phyloP scores from a whole-genome alignment of 2,113 vertebrate species.

The Varanus komodoensis region DNA sequence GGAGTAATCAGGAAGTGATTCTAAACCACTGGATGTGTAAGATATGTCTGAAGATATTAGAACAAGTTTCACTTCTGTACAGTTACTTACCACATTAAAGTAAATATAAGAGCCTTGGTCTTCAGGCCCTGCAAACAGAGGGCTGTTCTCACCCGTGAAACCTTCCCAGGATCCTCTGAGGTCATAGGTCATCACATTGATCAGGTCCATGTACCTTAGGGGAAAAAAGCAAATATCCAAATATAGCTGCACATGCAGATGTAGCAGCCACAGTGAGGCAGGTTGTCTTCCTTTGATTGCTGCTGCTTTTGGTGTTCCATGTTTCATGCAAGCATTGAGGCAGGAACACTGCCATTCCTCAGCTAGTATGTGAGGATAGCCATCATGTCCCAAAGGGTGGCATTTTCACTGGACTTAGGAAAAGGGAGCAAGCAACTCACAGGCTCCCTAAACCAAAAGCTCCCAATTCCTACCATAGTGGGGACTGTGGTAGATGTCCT shows the following conservation, averaged over 20 bases:
- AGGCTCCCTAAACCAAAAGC: neutral
- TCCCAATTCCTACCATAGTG: neutral
- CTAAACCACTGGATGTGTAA: neutral
- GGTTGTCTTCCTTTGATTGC: neutral
- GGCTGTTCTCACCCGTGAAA: slow-evolving; percentile 75
- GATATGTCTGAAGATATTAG: neutral
- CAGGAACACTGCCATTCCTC: neutral
- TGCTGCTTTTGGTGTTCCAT: neutral
- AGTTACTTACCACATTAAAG: slow-evolving; percentile 66
- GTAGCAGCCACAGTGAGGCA: neutral
- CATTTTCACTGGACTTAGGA: neutral
- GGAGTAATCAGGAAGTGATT: neutral
- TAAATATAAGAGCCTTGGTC: slow-evolving; percentile 62
- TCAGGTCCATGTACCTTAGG: slow-evolving; percentile 77
- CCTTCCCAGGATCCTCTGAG: slow-evolving; percentile 68
- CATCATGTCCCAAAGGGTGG: neutral
- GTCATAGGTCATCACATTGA: slow-evolving; percentile 78
- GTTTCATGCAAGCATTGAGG: neutral
- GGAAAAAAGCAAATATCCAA: neutral
- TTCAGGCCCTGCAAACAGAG: slow-evolving; percentile 69
- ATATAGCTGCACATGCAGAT: neutral
- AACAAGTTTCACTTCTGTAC: neutral
- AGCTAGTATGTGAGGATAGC: neutral
- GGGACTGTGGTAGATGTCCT: neutral
- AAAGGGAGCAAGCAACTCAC: neutral